These are phyloP conservation scores for Tetragonula clypearis DNA, from an alignment of 1,140 invertebrate species.

Conservation along the genomic window DNA sequence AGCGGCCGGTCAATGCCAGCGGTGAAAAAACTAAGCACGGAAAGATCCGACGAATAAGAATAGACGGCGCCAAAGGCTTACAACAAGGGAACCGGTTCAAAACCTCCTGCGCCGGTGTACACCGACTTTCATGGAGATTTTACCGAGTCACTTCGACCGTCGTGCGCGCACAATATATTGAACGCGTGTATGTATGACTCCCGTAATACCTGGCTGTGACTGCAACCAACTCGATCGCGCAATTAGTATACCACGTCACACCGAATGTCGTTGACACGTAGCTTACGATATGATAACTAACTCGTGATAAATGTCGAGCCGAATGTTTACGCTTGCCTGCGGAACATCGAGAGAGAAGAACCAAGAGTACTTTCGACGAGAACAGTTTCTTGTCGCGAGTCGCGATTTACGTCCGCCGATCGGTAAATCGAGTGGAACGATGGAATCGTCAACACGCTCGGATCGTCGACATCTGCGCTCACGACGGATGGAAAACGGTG, in stretches of 20 bases:
- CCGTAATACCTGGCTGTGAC: conserved; percentile 14
- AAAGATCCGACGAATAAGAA: conserved; percentile 52
- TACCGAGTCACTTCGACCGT: conserved; percentile 32
- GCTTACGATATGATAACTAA: neutral
- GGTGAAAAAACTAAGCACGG: conserved; percentile 47
- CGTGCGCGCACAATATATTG: conserved; percentile 19
- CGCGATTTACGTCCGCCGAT: neutral
- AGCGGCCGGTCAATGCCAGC: conserved; percentile 2
- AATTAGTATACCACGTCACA: neutral
- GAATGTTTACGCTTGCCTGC: too few species aligned
- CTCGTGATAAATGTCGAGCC: too few species aligned
- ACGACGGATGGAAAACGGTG: neutral
- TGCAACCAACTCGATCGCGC: neutral
- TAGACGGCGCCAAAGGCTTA: conserved; percentile 61
- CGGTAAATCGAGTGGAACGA: neutral
- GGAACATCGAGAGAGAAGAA: too few species aligned
- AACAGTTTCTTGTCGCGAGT: neutral
- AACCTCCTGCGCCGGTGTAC: conserved; percentile 25
- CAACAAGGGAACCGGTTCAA: conserved; percentile 58
- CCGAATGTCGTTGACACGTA: too few species aligned
- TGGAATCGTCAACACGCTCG: neutral
- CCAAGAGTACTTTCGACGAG: neutral
- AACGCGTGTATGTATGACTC: conserved; percentile 7
- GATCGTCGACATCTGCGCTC: conserved; percentile 22
- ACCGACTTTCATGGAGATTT: conserved; percentile 38